phyloP scores from a whole-genome alignment of 2,113 vertebrate genomes.

The Microtus ochrogaster region DNA sequence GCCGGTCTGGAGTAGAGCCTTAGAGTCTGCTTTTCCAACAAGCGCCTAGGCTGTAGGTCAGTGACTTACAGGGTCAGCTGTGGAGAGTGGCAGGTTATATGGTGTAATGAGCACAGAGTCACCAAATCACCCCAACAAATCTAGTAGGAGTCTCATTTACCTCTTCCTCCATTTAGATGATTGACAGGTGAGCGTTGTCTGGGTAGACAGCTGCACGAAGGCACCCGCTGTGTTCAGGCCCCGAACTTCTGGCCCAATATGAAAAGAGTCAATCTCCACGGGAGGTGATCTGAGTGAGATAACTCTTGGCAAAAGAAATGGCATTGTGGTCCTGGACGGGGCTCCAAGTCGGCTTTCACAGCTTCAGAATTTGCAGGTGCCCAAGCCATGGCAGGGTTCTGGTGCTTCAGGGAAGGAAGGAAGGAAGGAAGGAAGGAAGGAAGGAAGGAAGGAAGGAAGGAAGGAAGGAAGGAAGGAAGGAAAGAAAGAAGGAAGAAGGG shows the following conservation, averaged over 20 bases:
- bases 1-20: background rate
- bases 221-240: background rate
- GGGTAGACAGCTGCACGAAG: rapidly evolving
- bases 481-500: background rate
- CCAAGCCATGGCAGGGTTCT: background rate
- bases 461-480: background rate
- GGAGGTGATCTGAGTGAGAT: background rate
- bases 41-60: background rate
- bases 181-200: background rate
- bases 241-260: background rate
- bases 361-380: background rate
- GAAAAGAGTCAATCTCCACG: background rate
- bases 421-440: background rate
- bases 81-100: background rate
- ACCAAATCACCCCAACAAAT: background rate
- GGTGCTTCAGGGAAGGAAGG: background rate
- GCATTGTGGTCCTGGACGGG: too few species aligned
- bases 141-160: rapidly evolving
- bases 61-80: background rate
- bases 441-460: background rate
- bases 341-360: background rate
- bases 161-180: background rate
- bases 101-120: rapidly evolving
- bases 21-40: background rate
- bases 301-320: background rate